These are phyloP conservation scores for Spisula subtruncata DNA, from an alignment of 2,888 invertebrate genomes.

Conservation along the genomic window DNA sequence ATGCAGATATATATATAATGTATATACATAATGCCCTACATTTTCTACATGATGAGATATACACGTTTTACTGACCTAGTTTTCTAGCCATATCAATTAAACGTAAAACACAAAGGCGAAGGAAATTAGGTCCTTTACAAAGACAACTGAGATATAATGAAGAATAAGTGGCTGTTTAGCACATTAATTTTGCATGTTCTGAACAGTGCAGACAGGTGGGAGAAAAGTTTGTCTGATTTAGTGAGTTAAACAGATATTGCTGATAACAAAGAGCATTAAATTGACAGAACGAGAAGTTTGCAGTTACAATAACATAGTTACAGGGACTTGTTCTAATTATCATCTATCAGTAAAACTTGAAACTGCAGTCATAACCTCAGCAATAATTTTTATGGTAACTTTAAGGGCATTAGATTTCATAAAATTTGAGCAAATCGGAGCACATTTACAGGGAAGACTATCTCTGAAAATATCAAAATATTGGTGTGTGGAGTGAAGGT, in stretches of 20 bases:
- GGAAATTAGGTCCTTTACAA: neutral
- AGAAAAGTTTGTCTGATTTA: neutral
- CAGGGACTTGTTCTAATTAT: too few species aligned
- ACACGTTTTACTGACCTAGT: neutral
- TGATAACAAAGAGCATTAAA: neutral
- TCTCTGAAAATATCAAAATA: too few species aligned
- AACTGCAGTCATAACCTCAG: too few species aligned
- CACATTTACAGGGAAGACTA: too few species aligned
- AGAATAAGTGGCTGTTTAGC: neutral
- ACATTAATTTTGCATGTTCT: neutral
- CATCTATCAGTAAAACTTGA: too few species aligned
- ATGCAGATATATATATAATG: neutral
- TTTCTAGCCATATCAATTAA: slow-evolving; percentile 15
- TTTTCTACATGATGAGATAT: slow-evolving; percentile 4
- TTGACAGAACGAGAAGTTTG: neutral
- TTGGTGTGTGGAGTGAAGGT: too few species aligned
- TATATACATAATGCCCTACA: neutral
- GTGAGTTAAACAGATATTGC: neutral
- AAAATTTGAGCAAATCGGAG: too few species aligned
- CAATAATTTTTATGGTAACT: too few species aligned
- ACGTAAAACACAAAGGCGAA: neutral
- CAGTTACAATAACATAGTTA: neutral
- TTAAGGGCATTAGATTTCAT: too few species aligned
- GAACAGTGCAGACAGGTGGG: neutral
- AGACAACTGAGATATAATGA: neutral